phyloP scores from a whole-genome alignment of 37 sponge, comb jelly and placozoan species.

The Ianthella basta region DNA sequence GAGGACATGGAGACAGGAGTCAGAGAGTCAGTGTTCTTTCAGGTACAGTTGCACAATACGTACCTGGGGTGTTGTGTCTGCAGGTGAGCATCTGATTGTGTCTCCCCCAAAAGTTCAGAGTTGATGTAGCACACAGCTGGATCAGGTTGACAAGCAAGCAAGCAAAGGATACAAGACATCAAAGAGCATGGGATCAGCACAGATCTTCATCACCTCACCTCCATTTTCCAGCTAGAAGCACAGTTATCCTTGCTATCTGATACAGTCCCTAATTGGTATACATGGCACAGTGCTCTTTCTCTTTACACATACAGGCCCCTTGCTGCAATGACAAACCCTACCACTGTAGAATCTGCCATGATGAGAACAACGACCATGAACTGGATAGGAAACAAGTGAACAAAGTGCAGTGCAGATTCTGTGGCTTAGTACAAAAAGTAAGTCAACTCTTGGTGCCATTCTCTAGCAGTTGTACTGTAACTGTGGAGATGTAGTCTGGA shows the following conservation, averaged over 20 bases:
- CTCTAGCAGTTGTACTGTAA: not conserved
- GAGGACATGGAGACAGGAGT: too few relatives aligned
- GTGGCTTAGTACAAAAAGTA: constrained; percentile 50
- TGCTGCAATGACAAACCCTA: constrained; percentile 72
- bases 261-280: too few relatives aligned
- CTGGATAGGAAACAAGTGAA: constrained; percentile 57
- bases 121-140: not conserved
- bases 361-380: constrained; percentile 67
- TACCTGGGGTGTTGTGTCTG: too few relatives aligned
- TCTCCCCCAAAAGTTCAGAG: too few relatives aligned
- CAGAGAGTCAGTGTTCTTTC: too few relatives aligned
- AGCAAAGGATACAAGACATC: not conserved
- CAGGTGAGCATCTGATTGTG: too few relatives aligned
- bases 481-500: not conserved
- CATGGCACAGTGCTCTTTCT: not conserved
- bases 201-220: too few relatives aligned
- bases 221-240: too few relatives aligned
- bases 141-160: not conserved
- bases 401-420: constrained; percentile 59
- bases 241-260: too few relatives aligned
- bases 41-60: too few relatives aligned
- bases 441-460: not conserved
- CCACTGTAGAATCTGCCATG: constrained; percentile 75
- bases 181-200: not conserved
- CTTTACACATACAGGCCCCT: constrained; percentile 49